Base-by-base conservation (phyloP, 2,888 invertebrate species). In the Julus scandinavius region DNA sequence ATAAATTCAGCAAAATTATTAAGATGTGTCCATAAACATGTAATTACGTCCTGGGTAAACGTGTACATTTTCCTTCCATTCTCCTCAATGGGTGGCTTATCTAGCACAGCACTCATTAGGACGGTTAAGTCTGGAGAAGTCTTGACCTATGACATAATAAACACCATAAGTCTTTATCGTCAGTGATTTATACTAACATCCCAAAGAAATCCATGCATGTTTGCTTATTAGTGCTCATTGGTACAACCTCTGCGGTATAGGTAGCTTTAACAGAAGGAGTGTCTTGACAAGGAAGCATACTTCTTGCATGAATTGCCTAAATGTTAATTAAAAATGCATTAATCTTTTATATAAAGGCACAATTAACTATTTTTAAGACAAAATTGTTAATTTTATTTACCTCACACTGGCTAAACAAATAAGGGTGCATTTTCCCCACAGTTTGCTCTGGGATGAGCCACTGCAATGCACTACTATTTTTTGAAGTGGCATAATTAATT, bases 231-330 rank as follows among this genome's bases (percentile, higher is more conserved):
- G 17, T 13, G 11, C 11, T 63, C n/a, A 63, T 1, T n/a, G n/a
- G 2, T 5, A 45, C 91, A 91, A 94, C 94, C 92, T 92, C 94
- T 9, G 97, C 97, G 88, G 94, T 94, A 92, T 97, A 98, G 0
- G 96, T 95, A 90, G 95, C 95, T 93, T 99, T 99, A 0, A 98
- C 96, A 0, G 95, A 94, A 0, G 98, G 98, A 0, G 97, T 95
- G 93, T 98, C 97, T 93, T 98, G 98, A 91, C 98, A 98, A 0
- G 98, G 98, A 2, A 98, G 91, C 90, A 98, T 94, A 2, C 98
- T 96, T 85, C 98, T 94, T 0, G 97, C 97, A 93, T 97, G 97
- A 90, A 97, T 97, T 2, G 97, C 96, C 95, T 96, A 91, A 50
- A 92, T 92, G 90, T 90, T 88, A 49, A 89, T 50, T 13, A 80